A percentile compares a stretch with the other conserved stretches of the same genome.
Conservation (phyloP, 2,888 invertebrate species). For the Macaria notata region DNA sequence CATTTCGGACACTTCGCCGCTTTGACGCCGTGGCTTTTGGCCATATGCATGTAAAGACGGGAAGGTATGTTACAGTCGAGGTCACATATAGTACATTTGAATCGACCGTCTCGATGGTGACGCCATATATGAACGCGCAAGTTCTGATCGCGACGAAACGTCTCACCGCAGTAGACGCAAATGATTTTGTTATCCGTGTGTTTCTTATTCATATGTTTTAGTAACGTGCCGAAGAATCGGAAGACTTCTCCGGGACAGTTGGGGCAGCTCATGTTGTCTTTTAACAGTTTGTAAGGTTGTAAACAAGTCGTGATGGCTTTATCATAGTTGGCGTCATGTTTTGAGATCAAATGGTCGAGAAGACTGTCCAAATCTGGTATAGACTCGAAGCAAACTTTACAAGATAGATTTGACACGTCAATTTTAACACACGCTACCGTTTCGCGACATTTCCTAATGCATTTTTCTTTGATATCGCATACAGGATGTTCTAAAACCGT, state of each 20-base stretch:
- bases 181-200: constrained; percentile 75
- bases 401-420: constrained; percentile 64
- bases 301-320: constrained; percentile 68
- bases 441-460: constrained; percentile 70
- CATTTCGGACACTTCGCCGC: constrained; percentile 74
- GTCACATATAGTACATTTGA: constrained; percentile 67
- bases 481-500: constrained; percentile 65
- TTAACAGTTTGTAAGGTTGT: constrained; percentile 66
- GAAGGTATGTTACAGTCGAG: constrained; percentile 73
- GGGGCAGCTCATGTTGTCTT: constrained; percentile 71
- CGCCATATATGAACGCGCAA: constrained; percentile 72
- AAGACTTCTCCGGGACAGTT: constrained; percentile 66
- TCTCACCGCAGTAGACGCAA: constrained; percentile 72
- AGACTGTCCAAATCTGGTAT: constrained; percentile 59
- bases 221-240: constrained; percentile 68
- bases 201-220: constrained; percentile 72
- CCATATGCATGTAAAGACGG: constrained; percentile 75
- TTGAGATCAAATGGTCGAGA: constrained; percentile 64
- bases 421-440: constrained; percentile 74
- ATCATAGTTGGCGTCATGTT: constrained; percentile 69
- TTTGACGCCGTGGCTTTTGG: constrained; percentile 67
- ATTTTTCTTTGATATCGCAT: constrained; percentile 68
- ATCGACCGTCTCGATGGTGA: constrained; percentile 68
- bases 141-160: constrained; percentile 71
- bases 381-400: constrained; percentile 69